phyloP scores from a whole-genome alignment of 2,797 vertebrate species.

The Chaetodon trifasciatus region DNA sequence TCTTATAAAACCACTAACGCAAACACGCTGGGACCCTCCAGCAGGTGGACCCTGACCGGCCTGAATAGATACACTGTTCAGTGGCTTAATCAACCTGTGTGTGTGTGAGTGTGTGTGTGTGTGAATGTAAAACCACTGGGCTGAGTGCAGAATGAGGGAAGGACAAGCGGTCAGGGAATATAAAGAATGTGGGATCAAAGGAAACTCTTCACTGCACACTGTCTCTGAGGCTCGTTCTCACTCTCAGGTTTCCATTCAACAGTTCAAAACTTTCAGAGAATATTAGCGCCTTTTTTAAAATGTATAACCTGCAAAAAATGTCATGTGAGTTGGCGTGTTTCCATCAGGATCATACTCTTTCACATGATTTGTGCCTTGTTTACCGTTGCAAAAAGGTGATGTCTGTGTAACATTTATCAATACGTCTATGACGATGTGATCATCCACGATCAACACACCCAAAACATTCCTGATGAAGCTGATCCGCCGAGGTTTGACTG shows the following conservation, averaged over 20 bases:
- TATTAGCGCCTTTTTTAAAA: not conserved
- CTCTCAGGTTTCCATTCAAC: not conserved
- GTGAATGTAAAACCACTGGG: constrained; percentile 49
- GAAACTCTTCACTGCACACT: not conserved
- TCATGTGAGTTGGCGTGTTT: too few relatives aligned
- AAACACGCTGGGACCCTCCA: constrained; percentile 83
- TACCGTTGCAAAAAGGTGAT: too few relatives aligned
- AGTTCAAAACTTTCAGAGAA: not conserved
- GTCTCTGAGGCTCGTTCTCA: not conserved
- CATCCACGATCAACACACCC: not conserved
- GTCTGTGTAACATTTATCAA: too few relatives aligned
- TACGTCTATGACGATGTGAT: too few relatives aligned
- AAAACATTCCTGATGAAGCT: not conserved
- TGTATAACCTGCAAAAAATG: too few relatives aligned
- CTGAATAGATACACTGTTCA: constrained; percentile 87
- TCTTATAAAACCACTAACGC: constrained; percentile 86
- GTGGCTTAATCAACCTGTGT: constrained; percentile 65
- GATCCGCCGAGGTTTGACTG: not conserved
- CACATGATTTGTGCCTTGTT: too few relatives aligned
- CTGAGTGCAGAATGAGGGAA: constrained; percentile 17
- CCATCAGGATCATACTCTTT: too few relatives aligned
- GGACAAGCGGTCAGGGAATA: constrained; percentile 30
- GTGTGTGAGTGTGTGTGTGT: constrained; percentile 20
- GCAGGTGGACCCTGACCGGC: constrained; percentile 83
- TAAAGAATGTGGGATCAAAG: constrained; percentile 34